A percentile compares a stretch with the other conserved stretches of the same genome.
Evolutionary conservation across 2,888 invertebrate genomes (phyloP).

Genomic region (Strigamia transsilvanica): DNA sequence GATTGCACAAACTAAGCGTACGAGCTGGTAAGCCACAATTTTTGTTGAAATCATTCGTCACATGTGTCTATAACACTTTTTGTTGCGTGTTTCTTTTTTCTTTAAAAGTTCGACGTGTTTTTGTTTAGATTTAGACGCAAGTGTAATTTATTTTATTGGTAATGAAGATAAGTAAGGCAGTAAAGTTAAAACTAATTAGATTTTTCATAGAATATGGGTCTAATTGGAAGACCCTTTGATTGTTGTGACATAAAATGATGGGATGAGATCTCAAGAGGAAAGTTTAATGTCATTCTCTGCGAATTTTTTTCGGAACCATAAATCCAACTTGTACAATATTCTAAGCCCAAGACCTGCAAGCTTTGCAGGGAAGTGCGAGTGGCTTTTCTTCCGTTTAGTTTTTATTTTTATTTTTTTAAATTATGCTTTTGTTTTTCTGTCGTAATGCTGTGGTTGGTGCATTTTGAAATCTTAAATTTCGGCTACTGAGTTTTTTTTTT

Average conservation of each 20-base stretch:
- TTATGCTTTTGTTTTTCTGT: too few relatives aligned
- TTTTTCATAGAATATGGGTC: neutral
- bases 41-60: constrained; percentile 34
- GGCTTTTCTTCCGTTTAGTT: too few relatives aligned
- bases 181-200: neutral
- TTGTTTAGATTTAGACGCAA: too few relatives aligned
- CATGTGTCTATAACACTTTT: neutral
- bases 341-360: too few relatives aligned
- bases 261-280: neutral
- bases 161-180: neutral
- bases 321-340: too few relatives aligned
- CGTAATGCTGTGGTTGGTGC: too few relatives aligned
- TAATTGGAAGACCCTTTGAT: neutral
- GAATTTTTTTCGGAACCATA: too few relatives aligned
- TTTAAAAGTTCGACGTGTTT: neutral
- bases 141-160: neutral
- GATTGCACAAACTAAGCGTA: constrained; percentile 18
- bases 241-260: neutral
- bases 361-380: too few relatives aligned
- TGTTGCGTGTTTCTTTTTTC: neutral
- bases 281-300: neutral
- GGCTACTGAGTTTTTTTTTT: too few relatives aligned
- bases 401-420: too few relatives aligned
- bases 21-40: constrained; percentile 38
- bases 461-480: too few relatives aligned